phyloP scores from a whole-genome alignment of 2,888 invertebrate species.

The Amitus sp. region DNA sequence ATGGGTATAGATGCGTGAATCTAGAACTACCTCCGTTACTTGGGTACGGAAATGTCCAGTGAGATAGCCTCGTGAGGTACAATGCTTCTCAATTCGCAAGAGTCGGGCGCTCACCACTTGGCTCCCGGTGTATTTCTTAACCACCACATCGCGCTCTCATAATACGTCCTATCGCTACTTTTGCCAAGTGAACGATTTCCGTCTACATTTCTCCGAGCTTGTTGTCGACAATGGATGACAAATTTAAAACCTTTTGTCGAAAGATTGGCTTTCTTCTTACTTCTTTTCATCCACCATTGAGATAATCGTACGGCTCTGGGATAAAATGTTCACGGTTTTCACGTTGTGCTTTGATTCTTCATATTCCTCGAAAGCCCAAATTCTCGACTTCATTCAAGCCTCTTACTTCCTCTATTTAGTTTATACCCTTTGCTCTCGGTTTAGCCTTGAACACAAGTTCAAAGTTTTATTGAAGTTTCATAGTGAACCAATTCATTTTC shows the following conservation, averaged over 20 bases:
- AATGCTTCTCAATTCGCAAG: conserved; percentile 51
- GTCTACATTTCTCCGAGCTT: conserved; percentile 48
- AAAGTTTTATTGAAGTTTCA: too few relatives aligned
- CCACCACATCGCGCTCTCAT: conserved; percentile 31
- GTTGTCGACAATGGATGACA: conserved; percentile 57
- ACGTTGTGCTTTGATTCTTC: too few relatives aligned
- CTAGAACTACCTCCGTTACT: conserved; percentile 30
- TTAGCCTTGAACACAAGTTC: too few relatives aligned
- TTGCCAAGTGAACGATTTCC: conserved; percentile 62
- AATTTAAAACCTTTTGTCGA: conserved; percentile 52
- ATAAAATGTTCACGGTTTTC: too few relatives aligned
- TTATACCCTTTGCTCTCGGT: too few relatives aligned
- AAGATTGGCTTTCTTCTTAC: conserved; percentile 37
- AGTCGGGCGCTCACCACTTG: conserved; percentile 39
- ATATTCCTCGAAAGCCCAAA: too few relatives aligned
- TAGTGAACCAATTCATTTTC: too few relatives aligned
- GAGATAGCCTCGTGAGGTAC: conserved; percentile 60
- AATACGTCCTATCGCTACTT: conserved; percentile 55
- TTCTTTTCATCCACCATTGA: conserved; percentile 26
- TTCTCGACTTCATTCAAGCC: too few relatives aligned
- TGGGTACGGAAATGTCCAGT: conserved; percentile 60
- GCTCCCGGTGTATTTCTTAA: conserved; percentile 15
- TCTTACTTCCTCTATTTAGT: too few relatives aligned
- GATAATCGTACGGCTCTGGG: conserved; percentile 18
- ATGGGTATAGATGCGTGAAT: conserved; percentile 13